Evolutionary conservation across 2,113 vertebrate species (phyloP).

Genomic region (Apodemus sylvaticus): DNA sequence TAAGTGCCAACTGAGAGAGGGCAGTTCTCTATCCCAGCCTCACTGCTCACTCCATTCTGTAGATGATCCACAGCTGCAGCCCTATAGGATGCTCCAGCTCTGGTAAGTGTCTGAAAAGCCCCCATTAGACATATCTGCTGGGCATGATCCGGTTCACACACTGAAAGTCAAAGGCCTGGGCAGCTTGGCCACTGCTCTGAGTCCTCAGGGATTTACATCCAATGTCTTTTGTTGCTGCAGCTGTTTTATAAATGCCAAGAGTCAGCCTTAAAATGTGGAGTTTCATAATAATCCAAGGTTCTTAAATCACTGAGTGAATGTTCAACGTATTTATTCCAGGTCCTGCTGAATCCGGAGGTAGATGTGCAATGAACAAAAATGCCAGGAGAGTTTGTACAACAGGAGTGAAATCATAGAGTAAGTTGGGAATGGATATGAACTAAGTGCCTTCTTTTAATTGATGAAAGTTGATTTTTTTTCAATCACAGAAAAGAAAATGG

Average conservation of each 20-base stretch:
- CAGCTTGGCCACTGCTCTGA: background rate
- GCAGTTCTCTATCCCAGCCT: rapidly evolving
- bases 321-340: background rate
- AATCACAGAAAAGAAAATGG: background rate
- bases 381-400: background rate
- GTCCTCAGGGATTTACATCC: background rate
- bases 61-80: background rate
- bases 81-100: rapidly evolving
- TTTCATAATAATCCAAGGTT: slow-evolving; percentile 7
- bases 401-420: background rate
- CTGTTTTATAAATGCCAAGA: background rate
- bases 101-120: background rate
- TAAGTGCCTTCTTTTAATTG: background rate
- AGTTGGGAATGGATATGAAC: background rate
- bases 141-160: background rate
- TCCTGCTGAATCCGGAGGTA: slow-evolving; percentile 5
- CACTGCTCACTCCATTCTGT: no score
- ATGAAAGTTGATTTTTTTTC: background rate
- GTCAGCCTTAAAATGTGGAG: background rate
- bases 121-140: background rate
- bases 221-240: background rate
- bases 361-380: background rate
- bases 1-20: background rate
- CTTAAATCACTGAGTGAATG: background rate
- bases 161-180: background rate